Evolutionary conservation across 2,797 vertebrate genomes (phyloP).

Genomic region (Forpus xanthops): DNA sequence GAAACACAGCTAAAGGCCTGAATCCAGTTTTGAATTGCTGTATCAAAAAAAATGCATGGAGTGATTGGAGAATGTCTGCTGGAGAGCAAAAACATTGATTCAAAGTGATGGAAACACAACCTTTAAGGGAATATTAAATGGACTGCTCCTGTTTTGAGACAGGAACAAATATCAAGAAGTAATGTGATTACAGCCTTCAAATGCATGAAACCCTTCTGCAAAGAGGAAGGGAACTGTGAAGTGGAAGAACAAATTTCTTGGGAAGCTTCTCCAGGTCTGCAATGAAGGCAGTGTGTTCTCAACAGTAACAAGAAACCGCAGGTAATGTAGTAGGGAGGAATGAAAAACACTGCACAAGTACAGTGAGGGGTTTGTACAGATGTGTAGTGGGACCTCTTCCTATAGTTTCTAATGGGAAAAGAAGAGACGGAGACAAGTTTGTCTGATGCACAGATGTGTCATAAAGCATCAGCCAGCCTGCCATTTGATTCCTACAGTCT

Average conservation of each 20-base stretch:
- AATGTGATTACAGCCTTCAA: background rate
- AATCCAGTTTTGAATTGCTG: background rate
- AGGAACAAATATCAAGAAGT: background rate
- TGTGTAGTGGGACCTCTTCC: background rate
- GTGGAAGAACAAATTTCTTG: background rate
- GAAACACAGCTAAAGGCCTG: background rate
- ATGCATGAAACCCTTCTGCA: background rate
- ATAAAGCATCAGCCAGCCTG: background rate
- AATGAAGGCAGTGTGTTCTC: background rate
- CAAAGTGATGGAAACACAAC: background rate
- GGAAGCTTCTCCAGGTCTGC: background rate
- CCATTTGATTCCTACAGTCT: background rate
- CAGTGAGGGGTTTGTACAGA: background rate
- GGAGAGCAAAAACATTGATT: background rate
- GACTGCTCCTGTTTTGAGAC: background rate
- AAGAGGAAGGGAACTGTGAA: background rate
- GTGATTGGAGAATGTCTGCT: background rate
- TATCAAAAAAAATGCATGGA: background rate
- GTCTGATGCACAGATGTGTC: background rate
- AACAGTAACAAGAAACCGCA: background rate
- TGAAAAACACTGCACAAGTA: background rate
- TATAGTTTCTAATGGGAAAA: background rate
- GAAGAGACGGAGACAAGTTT: background rate
- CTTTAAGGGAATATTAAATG: background rate
- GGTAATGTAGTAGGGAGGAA: background rate